These are phyloP conservation scores for Scaptomyza pallida DNA, from an alignment of 1,140 invertebrate species.

Conservation along the genomic window DNA sequence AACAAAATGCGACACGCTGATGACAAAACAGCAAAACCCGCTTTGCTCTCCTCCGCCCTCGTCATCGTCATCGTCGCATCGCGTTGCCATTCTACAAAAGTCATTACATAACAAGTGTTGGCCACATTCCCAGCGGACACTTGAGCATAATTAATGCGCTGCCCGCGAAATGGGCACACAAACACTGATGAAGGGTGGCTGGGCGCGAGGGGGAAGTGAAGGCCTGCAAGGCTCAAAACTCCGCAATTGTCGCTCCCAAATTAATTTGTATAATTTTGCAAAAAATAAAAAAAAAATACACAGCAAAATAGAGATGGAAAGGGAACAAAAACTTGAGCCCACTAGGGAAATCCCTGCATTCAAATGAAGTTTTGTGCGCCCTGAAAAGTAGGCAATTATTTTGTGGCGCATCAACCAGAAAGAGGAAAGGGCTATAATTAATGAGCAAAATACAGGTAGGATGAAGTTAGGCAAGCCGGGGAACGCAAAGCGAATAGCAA, in stretches of 20 bases:
- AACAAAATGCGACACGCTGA: slow-evolving; percentile 35
- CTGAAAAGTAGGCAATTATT: slow-evolving; percentile 74
- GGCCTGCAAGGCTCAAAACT: slow-evolving; percentile 21
- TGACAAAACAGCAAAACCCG: slow-evolving; percentile 34
- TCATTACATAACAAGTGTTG: slow-evolving; percentile 80
- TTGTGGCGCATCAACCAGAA: slow-evolving; percentile 53
- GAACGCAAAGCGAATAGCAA: neutral
- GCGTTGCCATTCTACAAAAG: slow-evolving; percentile 55
- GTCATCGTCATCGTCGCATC: neutral
- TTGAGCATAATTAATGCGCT: slow-evolving; percentile 79
- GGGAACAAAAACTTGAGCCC: slow-evolving; percentile 36
- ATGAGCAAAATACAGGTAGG: slow-evolving; percentile 25
- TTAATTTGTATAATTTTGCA: slow-evolving; percentile 80
- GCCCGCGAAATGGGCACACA: slow-evolving; percentile 61
- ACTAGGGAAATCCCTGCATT: slow-evolving; percentile 44
- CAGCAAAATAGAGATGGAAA: neutral
- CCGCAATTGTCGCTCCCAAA: slow-evolving; percentile 76
- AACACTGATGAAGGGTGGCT: neutral
- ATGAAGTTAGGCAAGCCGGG: neutral
- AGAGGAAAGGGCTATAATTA: slow-evolving; percentile 36
- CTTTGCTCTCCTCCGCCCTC: neutral
- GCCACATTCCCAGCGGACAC: slow-evolving; percentile 79
- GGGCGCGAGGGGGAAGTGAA: neutral
- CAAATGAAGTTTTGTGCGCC: slow-evolving; percentile 58
- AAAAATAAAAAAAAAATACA: slow-evolving; percentile 43